These are phyloP conservation scores for Alentia gelatinosa DNA, from an alignment of 2,888 invertebrate species.

Conservation along the genomic window DNA sequence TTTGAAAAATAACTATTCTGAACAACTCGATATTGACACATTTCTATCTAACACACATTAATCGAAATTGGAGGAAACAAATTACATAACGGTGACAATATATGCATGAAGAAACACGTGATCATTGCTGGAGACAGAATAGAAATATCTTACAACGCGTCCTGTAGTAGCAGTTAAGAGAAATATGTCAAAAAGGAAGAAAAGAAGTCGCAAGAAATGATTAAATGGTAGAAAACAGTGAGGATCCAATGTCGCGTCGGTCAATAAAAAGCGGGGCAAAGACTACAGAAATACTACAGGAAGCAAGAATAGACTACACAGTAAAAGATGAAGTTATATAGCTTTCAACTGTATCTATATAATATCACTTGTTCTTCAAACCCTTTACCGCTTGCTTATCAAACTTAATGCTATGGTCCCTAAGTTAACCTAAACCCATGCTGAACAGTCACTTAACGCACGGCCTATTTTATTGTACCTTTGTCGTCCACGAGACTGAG, in stretches of 20 bases:
- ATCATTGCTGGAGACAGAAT: neutral
- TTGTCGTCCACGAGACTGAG: slow-evolving; percentile 20
- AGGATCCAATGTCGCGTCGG: no score
- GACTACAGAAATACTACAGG: neutral
- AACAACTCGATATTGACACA: no score
- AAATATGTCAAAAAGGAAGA: neutral
- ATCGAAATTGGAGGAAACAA: no score
- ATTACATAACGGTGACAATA: no score
- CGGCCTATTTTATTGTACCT: neutral
- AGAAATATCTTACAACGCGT: neutral
- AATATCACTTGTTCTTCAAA: neutral
- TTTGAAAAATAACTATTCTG: no score
- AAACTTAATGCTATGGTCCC: neutral
- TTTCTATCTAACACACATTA: no score
- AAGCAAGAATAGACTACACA: neutral
- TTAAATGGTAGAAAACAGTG: no score
- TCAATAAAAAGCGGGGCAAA: no score
- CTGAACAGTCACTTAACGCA: neutral
- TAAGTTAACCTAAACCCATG: neutral
- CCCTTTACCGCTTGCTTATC: neutral
- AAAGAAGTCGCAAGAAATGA: neutral
- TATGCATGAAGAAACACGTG: no score
- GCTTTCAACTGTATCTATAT: neutral
- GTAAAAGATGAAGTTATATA: neutral
- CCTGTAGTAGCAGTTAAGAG: neutral